Conservation (phyloP, 2,113 vertebrate genomes). For the Puffinus mauretanicus region DNA sequence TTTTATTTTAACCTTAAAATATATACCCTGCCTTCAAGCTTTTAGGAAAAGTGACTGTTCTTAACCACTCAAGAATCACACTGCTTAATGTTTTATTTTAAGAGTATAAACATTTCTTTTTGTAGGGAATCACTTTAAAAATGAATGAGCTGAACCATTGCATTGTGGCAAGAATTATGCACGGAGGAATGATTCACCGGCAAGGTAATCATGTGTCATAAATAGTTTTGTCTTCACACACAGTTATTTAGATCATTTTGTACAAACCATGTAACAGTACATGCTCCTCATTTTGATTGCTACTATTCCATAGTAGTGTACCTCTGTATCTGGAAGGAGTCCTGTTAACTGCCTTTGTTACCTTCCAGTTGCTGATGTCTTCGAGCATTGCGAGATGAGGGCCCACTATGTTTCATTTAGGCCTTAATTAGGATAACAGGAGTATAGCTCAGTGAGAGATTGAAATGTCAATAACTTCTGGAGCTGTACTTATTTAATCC, state of each 20-base stretch:
- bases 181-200: constrained; percentile 98
- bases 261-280: background rate
- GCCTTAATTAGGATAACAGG: background rate
- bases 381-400: background rate
- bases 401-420: background rate
- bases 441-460: background rate
- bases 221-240: background rate
- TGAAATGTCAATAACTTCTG: background rate
- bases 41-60: background rate
- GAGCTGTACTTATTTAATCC: background rate
- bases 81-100: background rate
- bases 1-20: background rate
- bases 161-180: constrained; percentile 98
- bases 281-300: background rate
- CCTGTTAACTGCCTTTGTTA: background rate
- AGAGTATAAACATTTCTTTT: constrained; percentile 1
- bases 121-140: constrained; percentile 97
- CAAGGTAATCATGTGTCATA: constrained; percentile 82
- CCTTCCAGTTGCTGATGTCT: background rate
- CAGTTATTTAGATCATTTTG: background rate
- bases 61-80: background rate
- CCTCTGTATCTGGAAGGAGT: background rate
- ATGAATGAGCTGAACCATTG: constrained; percentile 98
- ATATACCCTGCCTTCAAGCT: background rate
- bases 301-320: background rate